Conservation (phyloP, 2,888 invertebrate genomes). For the Acleris holmiana region DNA sequence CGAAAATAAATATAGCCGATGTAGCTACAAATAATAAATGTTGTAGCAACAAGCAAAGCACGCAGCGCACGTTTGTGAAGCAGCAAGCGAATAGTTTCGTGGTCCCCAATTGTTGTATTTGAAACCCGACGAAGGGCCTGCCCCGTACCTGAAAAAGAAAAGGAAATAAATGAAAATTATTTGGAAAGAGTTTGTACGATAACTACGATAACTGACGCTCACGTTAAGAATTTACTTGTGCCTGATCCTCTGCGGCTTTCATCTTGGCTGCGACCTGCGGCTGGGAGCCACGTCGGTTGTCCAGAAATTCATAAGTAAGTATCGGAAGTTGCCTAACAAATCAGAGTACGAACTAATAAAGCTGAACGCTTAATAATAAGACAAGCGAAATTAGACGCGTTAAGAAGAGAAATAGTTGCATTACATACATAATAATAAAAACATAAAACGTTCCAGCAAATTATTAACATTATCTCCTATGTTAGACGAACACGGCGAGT, state of each 20-base stretch:
- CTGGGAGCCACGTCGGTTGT: constrained; percentile 5
- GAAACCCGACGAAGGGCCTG: constrained; percentile 10
- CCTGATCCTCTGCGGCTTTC: constrained; percentile 5
- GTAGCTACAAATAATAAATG: constrained; percentile 19
- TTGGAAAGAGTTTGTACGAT: too few relatives aligned
- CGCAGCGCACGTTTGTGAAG: too few relatives aligned
- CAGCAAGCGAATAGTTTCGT: constrained; percentile 6
- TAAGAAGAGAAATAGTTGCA: neutral
- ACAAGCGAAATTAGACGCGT: constrained; percentile 8
- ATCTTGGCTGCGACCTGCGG: constrained; percentile 2
- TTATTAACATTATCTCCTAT: constrained; percentile 12
- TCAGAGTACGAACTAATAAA: too few relatives aligned
- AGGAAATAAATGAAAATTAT: neutral
- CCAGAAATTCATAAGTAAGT: constrained; percentile 4
- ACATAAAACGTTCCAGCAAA: constrained; percentile 4
- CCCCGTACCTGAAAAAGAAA: constrained; percentile 2
- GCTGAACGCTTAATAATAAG: too few relatives aligned
- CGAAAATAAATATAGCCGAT: too few relatives aligned
- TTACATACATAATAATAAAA: neutral
- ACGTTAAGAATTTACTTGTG: neutral
- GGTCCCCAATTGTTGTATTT: constrained; percentile 21
- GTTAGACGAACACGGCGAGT: constrained; percentile 1
- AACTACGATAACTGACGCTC: neutral
- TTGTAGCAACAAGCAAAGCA: neutral
- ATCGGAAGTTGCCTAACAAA: too few relatives aligned